phyloP scores from a whole-genome alignment of 2,888 invertebrate species.

The Andrena minutula region DNA sequence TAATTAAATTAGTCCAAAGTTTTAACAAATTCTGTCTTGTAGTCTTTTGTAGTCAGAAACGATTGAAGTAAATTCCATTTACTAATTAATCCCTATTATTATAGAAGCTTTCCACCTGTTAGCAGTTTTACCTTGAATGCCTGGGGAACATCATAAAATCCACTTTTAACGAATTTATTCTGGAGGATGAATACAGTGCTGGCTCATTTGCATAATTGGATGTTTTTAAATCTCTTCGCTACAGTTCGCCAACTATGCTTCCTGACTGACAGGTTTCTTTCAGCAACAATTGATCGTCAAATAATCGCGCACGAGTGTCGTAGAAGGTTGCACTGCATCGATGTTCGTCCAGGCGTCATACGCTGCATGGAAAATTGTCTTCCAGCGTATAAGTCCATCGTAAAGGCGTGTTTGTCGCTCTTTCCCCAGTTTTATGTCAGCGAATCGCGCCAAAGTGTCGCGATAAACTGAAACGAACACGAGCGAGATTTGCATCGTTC shows the following conservation, averaged over 20 bases:
- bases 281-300: background rate
- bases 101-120: background rate
- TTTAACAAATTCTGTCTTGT: constrained; percentile 1
- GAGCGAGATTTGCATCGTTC: constrained; percentile 35
- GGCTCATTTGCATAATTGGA: background rate
- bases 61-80: constrained; percentile 20
- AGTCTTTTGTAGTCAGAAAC: background rate
- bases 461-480: constrained; percentile 41
- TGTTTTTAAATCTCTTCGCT: too few relatives aligned
- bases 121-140: background rate
- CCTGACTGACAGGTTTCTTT: background rate
- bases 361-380: constrained; percentile 21
- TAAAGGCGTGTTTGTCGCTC: constrained; percentile 11
- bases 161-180: background rate
- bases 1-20: constrained; percentile 15
- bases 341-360: constrained; percentile 14
- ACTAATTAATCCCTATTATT: background rate
- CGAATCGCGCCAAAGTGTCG: constrained; percentile 40
- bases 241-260: too few relatives aligned
- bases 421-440: constrained; percentile 16
- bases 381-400: constrained; percentile 16
- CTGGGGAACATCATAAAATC: background rate
- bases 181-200: background rate
- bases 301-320: background rate
- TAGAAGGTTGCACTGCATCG: background rate